Base-by-base conservation (phyloP, 2,113 vertebrate species). In the Pteruthius melanotis region DNA sequence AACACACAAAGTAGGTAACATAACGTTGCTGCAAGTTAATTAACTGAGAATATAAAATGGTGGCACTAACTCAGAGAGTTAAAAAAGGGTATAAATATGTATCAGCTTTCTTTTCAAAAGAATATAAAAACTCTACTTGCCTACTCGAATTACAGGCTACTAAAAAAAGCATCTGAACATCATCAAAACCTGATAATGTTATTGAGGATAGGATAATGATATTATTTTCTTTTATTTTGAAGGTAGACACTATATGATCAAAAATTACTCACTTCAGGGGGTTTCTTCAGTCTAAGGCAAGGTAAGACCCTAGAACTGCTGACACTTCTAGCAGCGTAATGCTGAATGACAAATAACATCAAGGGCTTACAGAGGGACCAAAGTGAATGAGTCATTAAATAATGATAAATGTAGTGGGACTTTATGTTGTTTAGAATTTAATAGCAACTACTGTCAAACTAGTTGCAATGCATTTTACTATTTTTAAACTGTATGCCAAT, bases 31-130 rank as follows among this genome's bases (percentile, higher is more conserved):
- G 45, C 28, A 31, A 65, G 23, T 28, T 86, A 54, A 81, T 65
- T 49, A 85, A 68, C 53, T 61, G 20, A 35, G 33, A 92, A 95
- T 70, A 87, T 45, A 96, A 89, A 94, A 95, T 70, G 72, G 81
- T 74, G 56, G 45, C 83, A 66, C 82, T 95, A 92, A 83, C 80
- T 66, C 75, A 96, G 96, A 95, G 96, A 95, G 93, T 97, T 95
- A 80, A 94, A 94, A 94, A 78, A 35, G 24, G 57, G 39, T 84
- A 97, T 98, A 97, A 98, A 98, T 98, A 98, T 98, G 97, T 94
- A 98, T 97, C 87, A 92, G 87, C 63, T 74, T 94, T 95, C 87
- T 96, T 97, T 97, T 93, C 95, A 97, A 97, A 97, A 94, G 94
- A 96, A 96, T 95, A 97, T 82, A 96, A 94, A 72, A 96, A 95